Conservation (phyloP, 2,888 invertebrate genomes). For the Drosophila prostipennis region DNA sequence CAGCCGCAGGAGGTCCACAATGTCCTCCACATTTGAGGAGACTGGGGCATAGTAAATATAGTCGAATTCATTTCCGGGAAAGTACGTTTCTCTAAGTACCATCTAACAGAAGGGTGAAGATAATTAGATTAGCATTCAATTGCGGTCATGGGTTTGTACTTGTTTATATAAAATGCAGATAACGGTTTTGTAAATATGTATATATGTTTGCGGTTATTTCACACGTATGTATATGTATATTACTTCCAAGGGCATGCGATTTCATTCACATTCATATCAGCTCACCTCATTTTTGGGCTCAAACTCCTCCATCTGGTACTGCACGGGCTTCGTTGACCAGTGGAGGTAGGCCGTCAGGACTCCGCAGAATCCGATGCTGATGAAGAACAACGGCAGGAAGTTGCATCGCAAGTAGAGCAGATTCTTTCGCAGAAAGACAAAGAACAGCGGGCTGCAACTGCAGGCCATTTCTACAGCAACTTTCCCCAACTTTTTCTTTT, state of each 20-base stretch:
- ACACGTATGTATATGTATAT: not conserved
- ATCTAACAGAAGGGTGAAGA: slow-evolving; percentile 50
- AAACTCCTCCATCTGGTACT: slow-evolving; percentile 19
- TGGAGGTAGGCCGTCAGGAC: slow-evolving; percentile 62
- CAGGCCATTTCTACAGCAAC: slow-evolving; percentile 41
- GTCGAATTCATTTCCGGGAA: slow-evolving; percentile 75
- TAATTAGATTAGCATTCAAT: not conserved
- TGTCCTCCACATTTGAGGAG: slow-evolving; percentile 44
- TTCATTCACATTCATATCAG: not conserved
- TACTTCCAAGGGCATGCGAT: not conserved
- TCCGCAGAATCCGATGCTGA: slow-evolving; percentile 47
- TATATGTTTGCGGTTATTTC: not conserved
- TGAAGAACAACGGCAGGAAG: slow-evolving; percentile 52
- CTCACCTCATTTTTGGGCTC: slow-evolving; percentile 60
- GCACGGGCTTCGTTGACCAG: slow-evolving; percentile 40
- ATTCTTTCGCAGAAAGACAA: slow-evolving; percentile 78
- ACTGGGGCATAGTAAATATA: slow-evolving; percentile 73
- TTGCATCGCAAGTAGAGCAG: slow-evolving; percentile 67
- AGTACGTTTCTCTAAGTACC: slow-evolving; percentile 54
- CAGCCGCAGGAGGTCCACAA: slow-evolving; percentile 74
- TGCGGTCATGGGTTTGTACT: not conserved
- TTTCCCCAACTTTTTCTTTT: slow-evolving; percentile 4
- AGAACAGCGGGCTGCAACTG: slow-evolving; percentile 50
- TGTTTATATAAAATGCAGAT: not conserved
- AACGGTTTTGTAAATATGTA: not conserved